These are phyloP conservation scores for Saccostrea glomerata DNA, from an alignment of 1,140 invertebrate species.

Conservation along the genomic window DNA sequence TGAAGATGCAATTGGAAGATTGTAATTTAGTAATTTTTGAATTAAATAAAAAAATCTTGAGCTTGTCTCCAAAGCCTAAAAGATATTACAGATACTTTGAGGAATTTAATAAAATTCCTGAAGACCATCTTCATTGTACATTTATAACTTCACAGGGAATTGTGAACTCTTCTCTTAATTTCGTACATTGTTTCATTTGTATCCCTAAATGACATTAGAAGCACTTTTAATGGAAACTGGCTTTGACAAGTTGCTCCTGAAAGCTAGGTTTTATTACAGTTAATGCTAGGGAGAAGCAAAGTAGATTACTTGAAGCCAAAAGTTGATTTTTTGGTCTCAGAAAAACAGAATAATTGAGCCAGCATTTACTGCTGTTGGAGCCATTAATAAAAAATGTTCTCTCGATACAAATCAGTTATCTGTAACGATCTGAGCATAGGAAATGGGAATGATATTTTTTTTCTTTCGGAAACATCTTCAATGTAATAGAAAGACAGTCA, in stretches of 20 bases:
- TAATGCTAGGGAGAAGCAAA: slow-evolving; percentile 2
- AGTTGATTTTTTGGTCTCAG: background rate
- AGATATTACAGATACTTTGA: background rate
- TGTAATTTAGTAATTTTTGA: too few relatives aligned
- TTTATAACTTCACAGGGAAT: background rate
- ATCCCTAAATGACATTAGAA: background rate
- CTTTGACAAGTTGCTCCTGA: background rate
- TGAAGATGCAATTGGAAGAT: too few relatives aligned
- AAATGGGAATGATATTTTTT: background rate
- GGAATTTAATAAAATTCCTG: background rate
- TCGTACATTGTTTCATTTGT: background rate
- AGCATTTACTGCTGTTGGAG: background rate
- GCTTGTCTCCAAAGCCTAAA: too few relatives aligned
- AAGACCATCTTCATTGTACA: background rate
- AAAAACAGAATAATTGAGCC: background rate
- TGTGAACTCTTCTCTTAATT: background rate
- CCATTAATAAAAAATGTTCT: background rate
- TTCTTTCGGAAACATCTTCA: slow-evolving; percentile 5
- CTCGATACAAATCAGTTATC: slow-evolving; percentile 8
- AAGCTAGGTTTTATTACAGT: slow-evolving; percentile 16
- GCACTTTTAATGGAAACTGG: background rate
- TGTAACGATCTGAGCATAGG: slow-evolving; percentile 2
- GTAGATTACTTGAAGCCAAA: slow-evolving; percentile 13
- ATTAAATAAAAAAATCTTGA: too few relatives aligned
- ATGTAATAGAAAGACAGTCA: background rate